Percentiles rank a stretch among this genome's conserved stretches.
These are phyloP conservation scores for Heliconius nattereri DNA, from an alignment of 1,140 invertebrate species.

Conservation along the genomic window DNA sequence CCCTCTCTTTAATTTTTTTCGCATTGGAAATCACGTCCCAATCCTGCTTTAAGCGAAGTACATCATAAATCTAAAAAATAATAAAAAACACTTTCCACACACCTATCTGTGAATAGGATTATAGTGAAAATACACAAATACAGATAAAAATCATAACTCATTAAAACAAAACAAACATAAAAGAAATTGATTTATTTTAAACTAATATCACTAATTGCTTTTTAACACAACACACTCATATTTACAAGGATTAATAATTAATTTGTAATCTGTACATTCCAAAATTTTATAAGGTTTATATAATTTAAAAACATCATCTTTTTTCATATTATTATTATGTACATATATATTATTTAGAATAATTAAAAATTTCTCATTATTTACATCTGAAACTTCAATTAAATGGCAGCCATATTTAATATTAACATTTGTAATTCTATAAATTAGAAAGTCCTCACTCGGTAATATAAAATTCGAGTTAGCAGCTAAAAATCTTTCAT, in stretches of 20 bases:
- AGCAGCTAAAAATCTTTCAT: conserved; percentile 66
- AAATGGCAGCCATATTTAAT: conserved; percentile 63
- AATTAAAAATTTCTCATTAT: conserved; percentile 50
- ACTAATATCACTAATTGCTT: not conserved
- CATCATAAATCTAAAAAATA: too few species aligned
- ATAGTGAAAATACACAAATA: too few species aligned
- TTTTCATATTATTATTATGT: conserved; percentile 44
- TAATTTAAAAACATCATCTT: conserved; percentile 58
- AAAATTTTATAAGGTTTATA: conserved; percentile 62
- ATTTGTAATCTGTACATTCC: conserved; percentile 46
- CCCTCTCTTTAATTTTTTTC: too few species aligned
- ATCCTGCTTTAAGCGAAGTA: too few species aligned
- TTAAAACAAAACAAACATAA: not conserved
- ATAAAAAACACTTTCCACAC: too few species aligned
- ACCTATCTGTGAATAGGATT: too few species aligned
- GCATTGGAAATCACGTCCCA: too few species aligned
- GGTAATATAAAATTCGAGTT: conserved; percentile 70
- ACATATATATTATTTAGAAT: conserved; percentile 58
- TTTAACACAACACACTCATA: conserved; percentile 49
- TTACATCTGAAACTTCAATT: conserved; percentile 50
- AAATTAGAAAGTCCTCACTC: conserved; percentile 53
- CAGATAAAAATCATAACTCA: too few species aligned
- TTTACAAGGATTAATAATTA: conserved; percentile 66
- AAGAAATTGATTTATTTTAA: not conserved
- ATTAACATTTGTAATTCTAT: conserved; percentile 53